These are phyloP conservation scores for Pristis pectinata DNA, from an alignment of 2,797 vertebrate genomes.

Conservation along the genomic window DNA sequence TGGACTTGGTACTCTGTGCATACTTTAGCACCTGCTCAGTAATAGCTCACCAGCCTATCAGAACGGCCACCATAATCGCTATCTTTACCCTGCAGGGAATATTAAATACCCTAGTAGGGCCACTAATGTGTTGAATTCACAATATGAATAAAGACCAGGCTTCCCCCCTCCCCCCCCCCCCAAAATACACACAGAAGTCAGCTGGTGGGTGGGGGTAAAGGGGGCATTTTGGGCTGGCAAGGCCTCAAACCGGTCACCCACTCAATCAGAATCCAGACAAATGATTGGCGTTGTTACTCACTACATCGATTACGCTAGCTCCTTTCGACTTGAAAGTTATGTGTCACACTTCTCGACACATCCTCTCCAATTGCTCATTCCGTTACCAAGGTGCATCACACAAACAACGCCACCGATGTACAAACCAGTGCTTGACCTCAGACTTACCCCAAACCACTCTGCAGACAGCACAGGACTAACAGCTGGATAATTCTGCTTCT, in stretches of 20 bases:
- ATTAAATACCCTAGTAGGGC: no score
- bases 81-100: no score
- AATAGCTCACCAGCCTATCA: not conserved
- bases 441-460: not conserved
- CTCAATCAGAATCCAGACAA: not conserved
- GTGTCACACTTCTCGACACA: not conserved
- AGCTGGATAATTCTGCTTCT: no score
- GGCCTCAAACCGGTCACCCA: no score
- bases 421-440: not conserved
- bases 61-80: not conserved
- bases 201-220: no score
- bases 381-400: not conserved
- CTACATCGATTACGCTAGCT: not conserved
- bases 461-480: no score
- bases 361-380: not conserved
- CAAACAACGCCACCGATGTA: not conserved
- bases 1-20: not conserved
- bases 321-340: not conserved
- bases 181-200: no score
- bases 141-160: no score
- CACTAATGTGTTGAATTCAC: no score
- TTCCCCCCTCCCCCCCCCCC: no score
- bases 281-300: not conserved
- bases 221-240: no score
- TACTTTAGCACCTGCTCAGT: not conserved